Base-by-base conservation (phyloP, 1,140 invertebrate genomes). In the Psilanteris sp. region DNA sequence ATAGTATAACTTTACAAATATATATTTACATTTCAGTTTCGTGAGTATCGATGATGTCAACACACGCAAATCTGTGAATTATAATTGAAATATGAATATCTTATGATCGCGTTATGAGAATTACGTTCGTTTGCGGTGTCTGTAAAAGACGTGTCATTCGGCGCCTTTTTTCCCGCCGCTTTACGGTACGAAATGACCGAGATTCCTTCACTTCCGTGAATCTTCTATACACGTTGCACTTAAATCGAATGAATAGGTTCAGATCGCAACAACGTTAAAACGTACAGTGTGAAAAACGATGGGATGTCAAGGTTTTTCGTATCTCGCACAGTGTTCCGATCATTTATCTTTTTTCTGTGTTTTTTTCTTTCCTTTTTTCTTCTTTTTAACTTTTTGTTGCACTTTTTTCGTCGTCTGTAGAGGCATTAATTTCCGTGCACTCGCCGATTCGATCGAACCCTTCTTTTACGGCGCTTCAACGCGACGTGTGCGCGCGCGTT, bases 231-330 rank as follows among this genome's bases (percentile, higher is more conserved):
- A 18, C 57, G 34, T 37, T 66, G 59, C 61, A 74, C 55, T 70
- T 59, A 70, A 70, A 76, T 70, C 59, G 59, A 70, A 76, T 76
- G 73, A 76, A 76, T 76, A 66, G 66, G 61, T 77, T 52, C 36
- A 32, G 46, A 31, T 64, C 16, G 59, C 66, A 71, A 77, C 66
- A 77, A 71, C 66, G 66, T 71, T 71, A 66, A 70, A 76, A 68
- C 55, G 48, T 27, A 24, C 36, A 36, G 27, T 46, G 64, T 71
- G 66, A 77, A 77, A 77, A 77, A 77, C 66, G 74, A 71, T 55
- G 37, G 43, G 46, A 67, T 50, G 44, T 71, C 67, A 52, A 55
- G 61, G 61, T 77, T 77, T 77, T 77, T 71, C 54, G 59, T 52
- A 70, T 61, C 52, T 66, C 59, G 29, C 61, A 13, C 52, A 43